phyloP scores from a whole-genome alignment of 2,113 vertebrate species.

The Paramormyrops kingsleyae region DNA sequence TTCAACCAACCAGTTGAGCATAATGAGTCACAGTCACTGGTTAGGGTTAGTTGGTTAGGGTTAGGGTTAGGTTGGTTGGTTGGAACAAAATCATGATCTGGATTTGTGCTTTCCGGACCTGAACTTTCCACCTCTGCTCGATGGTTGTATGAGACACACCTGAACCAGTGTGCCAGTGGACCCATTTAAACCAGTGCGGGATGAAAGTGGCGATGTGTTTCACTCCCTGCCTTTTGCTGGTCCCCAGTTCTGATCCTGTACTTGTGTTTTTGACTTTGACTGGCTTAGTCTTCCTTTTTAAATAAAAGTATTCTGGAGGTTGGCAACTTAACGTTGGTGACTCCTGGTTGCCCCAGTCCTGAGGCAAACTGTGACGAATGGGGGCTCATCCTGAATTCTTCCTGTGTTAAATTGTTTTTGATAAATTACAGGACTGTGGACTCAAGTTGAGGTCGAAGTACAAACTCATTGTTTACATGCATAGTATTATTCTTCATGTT shows the following conservation, averaged over 20 bases:
- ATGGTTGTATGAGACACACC: background rate
- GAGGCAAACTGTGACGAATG: background rate
- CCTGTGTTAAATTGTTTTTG: background rate
- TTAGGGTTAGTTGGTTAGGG: no score
- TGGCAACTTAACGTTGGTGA: background rate
- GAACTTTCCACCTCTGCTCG: background rate
- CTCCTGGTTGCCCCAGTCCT: background rate
- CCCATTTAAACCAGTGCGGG: background rate
- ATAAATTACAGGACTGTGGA: background rate
- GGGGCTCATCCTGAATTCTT: background rate
- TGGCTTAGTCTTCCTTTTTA: background rate
- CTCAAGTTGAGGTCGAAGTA: background rate
- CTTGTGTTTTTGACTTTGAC: background rate
- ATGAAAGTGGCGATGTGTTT: background rate
- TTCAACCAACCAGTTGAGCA: background rate
- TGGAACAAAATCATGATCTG: background rate
- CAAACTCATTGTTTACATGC: background rate
- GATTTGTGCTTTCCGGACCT: background rate
- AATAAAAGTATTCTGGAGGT: background rate
- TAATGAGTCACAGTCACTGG: no score
- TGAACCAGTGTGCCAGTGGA: background rate
- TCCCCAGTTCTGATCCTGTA: background rate
- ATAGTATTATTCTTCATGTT: background rate
- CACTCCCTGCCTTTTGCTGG: background rate
- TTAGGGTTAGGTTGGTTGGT: background rate